Conservation (phyloP, 2,113 vertebrate species). For the Zapornia atra region DNA sequence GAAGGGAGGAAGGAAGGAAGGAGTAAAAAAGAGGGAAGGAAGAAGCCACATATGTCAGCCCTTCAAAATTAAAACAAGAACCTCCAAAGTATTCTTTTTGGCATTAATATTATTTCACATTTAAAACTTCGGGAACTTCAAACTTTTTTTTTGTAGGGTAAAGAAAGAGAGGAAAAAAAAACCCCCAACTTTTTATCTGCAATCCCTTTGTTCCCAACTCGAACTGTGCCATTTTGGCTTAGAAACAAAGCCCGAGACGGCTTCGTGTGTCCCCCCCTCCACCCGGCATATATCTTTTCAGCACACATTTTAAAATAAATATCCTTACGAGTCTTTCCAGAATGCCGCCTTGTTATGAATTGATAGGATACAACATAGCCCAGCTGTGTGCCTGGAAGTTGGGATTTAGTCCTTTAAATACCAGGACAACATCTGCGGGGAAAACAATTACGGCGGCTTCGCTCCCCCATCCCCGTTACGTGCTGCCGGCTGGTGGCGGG, state of each 20-base stretch:
- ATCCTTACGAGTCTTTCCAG: conserved; percentile 29
- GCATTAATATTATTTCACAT: no score
- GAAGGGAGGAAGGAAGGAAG: no score
- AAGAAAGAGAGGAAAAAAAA: not conserved
- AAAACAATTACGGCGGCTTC: not conserved
- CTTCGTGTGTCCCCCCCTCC: not conserved
- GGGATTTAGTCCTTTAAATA: conserved; percentile 12
- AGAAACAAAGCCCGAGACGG: not conserved
- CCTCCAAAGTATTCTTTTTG: no score
- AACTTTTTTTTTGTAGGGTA: not conserved
- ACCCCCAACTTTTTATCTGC: not conserved
- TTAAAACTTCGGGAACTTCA: not conserved
- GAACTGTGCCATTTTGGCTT: conserved; percentile 29
- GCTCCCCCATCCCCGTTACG: not conserved
- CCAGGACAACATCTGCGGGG: not conserved
- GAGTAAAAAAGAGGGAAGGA: no score
- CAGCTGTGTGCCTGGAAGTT: not conserved
- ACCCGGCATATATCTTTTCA: conserved; percentile 20
- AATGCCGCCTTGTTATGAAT: conserved; percentile 5
- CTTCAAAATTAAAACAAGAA: no score
- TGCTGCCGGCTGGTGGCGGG: not conserved
- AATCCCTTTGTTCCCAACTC: conserved; percentile 53
- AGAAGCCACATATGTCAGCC: no score
- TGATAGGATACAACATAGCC: not conserved
- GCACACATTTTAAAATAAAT: conserved; percentile 48